Conservation (phyloP, 2,113 vertebrate genomes). For the Phylloscopus whistleri region DNA sequence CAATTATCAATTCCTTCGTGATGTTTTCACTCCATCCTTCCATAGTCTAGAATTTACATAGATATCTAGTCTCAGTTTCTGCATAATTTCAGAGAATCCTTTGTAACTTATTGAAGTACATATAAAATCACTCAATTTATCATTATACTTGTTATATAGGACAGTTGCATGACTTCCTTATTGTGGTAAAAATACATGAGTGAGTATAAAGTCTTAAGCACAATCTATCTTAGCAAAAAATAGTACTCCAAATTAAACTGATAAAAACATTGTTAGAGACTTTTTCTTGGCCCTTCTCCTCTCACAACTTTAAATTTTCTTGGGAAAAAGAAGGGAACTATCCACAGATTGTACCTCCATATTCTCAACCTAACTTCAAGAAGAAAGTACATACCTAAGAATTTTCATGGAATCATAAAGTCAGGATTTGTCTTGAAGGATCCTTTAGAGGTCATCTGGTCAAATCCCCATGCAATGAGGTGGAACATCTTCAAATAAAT, state of each 20-base stretch:
- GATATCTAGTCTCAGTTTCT: background rate
- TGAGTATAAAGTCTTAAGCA: background rate
- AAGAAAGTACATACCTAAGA: background rate
- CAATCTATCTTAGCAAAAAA: background rate
- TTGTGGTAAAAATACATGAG: background rate
- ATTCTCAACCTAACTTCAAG: background rate
- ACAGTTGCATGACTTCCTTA: background rate
- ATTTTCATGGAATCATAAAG: background rate
- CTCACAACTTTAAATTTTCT: background rate
- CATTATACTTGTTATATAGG: background rate
- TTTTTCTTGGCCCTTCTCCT: background rate
- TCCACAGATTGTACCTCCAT: background rate
- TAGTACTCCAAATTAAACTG: background rate
- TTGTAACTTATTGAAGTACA: background rate
- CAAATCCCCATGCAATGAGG: background rate
- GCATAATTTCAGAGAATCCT: background rate
- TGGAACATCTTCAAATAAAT: background rate
- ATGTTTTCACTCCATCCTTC: background rate
- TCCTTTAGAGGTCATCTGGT: background rate
- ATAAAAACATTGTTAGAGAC: background rate
- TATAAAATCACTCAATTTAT: background rate
- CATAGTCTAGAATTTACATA: background rate
- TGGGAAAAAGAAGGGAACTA: background rate
- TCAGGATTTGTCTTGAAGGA: background rate
- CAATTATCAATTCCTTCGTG: background rate